phyloP scores from a whole-genome alignment of 2,888 invertebrate species.

The Ceratothoa steindachneri region DNA sequence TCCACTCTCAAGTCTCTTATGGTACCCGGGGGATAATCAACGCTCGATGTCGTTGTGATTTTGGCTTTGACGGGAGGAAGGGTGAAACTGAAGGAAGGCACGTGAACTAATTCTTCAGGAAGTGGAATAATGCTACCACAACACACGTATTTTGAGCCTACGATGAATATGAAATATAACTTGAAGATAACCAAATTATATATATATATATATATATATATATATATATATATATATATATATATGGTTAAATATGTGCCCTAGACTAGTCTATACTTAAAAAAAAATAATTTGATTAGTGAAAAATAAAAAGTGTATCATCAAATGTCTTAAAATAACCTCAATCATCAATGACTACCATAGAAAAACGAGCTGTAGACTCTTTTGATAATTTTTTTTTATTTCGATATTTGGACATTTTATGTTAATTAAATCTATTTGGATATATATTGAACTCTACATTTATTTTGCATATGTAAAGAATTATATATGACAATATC shows the following conservation, averaged over 20 bases:
- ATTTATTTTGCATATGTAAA: too few species aligned
- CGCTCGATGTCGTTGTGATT: not conserved
- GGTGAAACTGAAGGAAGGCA: not conserved
- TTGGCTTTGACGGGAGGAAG: not conserved
- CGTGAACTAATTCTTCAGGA: not conserved
- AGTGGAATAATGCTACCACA: constrained; percentile 7
- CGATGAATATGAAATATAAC: not conserved
- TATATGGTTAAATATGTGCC: constrained; percentile 14
- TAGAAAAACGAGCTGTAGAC: too few species aligned
- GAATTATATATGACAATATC: too few species aligned
- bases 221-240: constrained; percentile 23
- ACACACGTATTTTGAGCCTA: not conserved
- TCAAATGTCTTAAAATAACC: too few species aligned
- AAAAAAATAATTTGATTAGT: too few species aligned
- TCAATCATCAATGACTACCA: too few species aligned
- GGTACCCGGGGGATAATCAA: constrained; percentile 2
- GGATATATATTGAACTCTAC: too few species aligned
- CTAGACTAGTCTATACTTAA: not conserved
- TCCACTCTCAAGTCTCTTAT: not conserved
- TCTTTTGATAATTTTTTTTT: too few species aligned
- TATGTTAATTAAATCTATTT: too few species aligned
- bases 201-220: constrained; percentile 16
- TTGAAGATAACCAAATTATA: not conserved
- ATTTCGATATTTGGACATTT: too few species aligned
- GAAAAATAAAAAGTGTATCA: too few species aligned